Base-by-base conservation (phyloP, 2,888 invertebrate species). In the Ormyrus rosae region DNA sequence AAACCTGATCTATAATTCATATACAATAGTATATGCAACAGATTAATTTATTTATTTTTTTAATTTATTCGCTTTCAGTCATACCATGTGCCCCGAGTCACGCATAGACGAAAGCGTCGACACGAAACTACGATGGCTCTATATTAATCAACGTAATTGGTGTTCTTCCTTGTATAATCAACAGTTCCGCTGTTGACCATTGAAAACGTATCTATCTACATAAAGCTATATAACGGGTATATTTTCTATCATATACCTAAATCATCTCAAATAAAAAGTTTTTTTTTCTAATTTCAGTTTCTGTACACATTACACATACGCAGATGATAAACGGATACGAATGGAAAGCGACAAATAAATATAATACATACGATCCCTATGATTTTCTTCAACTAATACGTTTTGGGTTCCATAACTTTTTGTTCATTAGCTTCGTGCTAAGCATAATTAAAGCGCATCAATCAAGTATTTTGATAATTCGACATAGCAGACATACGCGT, bases 101-200 rank as follows among this genome's bases (percentile, higher is more conserved):
- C 80, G 82, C 83, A 76, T 78, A 64, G 80, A n/a, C 79, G 46
- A 78, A 82, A 78, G 83, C 85, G 79, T 81, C 77, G 81, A 84
- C 83, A 76, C 84, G 85, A 84, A 83, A 85, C 84, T 78, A 85
- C 85, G 53, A 81, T 85, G 83, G 83, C 80, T 83, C 84, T 84
- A 84, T 75, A 86, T 81, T 89, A 89, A 88, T 90, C 89, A 89
- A 89, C 88, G 88, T 89, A 87, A 90, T 90, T 91, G 90, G 90
- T 91, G 90, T 90, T 90, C 88, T 85, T 87, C 90, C 90, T 90
- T 90, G 87, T 88, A 70, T 87, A 87, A 88, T 89, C 89, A 90
- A 90, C 90, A 87, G 86, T 84, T 85, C 83, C 78, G 77, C 88
- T 84, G 90, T 90, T 89, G 90, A 90, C 86, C 85, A 86, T 88